A percentile compares a stretch with the other conserved stretches of the same genome.
Evolutionary conservation across 2,797 vertebrate genomes (phyloP).

Genomic region (Gadopsis bispinosus): DNA sequence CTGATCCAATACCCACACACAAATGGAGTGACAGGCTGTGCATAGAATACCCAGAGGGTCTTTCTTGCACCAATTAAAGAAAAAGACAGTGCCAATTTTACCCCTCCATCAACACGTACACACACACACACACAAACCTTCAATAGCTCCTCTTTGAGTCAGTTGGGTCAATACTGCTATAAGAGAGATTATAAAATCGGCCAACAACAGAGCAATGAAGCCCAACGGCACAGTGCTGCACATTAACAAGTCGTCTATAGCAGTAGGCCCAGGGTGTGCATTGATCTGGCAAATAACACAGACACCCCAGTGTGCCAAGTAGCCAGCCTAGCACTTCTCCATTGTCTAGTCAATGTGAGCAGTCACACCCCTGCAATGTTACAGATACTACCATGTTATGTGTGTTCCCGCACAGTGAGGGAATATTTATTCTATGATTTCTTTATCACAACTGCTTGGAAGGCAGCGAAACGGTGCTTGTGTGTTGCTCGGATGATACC

Average conservation of each 20-base stretch:
- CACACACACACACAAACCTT: conserved; percentile 14
- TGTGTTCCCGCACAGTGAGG: not conserved
- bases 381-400: conserved; percentile 30
- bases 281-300: conserved; percentile 76
- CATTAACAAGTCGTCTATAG: conserved; percentile 74
- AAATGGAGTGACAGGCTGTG: conserved; percentile 66
- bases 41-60: conserved; percentile 62
- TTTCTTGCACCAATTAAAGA: conserved; percentile 76
- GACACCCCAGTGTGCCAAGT: conserved; percentile 62
- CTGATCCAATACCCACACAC: conserved; percentile 53
- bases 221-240: conserved; percentile 67
- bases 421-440: conserved; percentile 34
- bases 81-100: conserved; percentile 69
- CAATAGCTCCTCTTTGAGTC: conserved; percentile 59
- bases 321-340: conserved; percentile 50
- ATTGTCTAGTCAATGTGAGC: conserved; percentile 47
- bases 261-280: conserved; percentile 65
- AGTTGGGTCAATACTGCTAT: conserved; percentile 73
- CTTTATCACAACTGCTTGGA: conserved; percentile 14
- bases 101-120: conserved; percentile 52
- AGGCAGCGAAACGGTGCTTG: conserved; percentile 14
- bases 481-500: conserved; percentile 39
- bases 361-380: conserved; percentile 50
- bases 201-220: conserved; percentile 70
- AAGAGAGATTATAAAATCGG: conserved; percentile 79